Percentiles rank a stretch among this genome's conserved stretches.
These are phyloP conservation scores for Meliscaeva auricollis DNA, from an alignment of 2,888 invertebrate species.

Conservation along the genomic window DNA sequence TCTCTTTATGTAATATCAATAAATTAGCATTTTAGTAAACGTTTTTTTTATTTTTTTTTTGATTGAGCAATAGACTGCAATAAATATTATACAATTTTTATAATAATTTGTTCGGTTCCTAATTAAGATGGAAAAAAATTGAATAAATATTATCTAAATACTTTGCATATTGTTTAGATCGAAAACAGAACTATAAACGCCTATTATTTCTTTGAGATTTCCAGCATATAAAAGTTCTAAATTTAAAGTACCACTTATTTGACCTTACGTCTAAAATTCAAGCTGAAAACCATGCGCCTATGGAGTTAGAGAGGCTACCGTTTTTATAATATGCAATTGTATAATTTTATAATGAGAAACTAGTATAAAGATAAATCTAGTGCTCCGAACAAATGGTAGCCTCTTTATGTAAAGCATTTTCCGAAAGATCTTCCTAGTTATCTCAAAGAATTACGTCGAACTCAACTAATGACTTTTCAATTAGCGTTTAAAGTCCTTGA, in stretches of 20 bases:
- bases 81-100: constrained; percentile 57
- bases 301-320: not conserved
- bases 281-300: not conserved
- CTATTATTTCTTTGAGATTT: not conserved
- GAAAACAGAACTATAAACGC: constrained; percentile 43
- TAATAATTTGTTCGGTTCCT: constrained; percentile 35
- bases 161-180: too few species aligned
- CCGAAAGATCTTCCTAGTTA: too few species aligned
- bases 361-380: constrained; percentile 1
- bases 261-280: not conserved
- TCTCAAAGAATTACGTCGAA: constrained; percentile 11
- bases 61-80: constrained; percentile 61
- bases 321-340: constrained; percentile 1
- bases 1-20: not conserved
- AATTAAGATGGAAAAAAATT: constrained; percentile 29
- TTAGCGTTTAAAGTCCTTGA: constrained; percentile 77
- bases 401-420: constrained; percentile 10
- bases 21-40: constrained; percentile 37
- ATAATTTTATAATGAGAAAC: not conserved
- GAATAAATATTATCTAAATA: constrained; percentile 16
- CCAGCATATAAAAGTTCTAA: not conserved
- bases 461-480: constrained; percentile 1
- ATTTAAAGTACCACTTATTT: not conserved
- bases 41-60: constrained; percentile 27
- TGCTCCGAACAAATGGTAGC: constrained; percentile 43